These are phyloP conservation scores for Caiman crocodilus DNA, from an alignment of 2,797 vertebrate genomes.

Conservation along the genomic window DNA sequence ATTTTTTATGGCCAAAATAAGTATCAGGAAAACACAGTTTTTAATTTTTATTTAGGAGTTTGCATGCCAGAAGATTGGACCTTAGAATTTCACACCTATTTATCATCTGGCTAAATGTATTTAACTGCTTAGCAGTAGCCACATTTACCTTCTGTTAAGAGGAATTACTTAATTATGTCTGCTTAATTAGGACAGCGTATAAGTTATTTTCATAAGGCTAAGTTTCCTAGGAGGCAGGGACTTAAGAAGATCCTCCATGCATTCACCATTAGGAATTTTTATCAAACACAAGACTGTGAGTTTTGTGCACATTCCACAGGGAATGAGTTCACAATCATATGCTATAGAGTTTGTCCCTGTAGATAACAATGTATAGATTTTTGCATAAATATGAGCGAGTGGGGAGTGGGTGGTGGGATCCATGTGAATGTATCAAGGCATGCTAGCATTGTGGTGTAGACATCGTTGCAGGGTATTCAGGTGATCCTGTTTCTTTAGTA, in stretches of 20 bases:
- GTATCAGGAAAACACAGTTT: background rate
- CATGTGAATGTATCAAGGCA: too few species aligned
- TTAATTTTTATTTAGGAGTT: background rate
- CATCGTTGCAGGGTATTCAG: too few species aligned
- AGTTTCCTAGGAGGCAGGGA: conserved; percentile 18
- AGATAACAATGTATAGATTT: background rate
- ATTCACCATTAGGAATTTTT: background rate
- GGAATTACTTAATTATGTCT: background rate
- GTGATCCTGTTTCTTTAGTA: too few species aligned
- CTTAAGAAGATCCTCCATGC: background rate
- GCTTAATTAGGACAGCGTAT: background rate
- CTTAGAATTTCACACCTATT: background rate
- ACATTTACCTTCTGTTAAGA: conserved; percentile 13
- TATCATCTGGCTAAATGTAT: conserved; percentile 21
- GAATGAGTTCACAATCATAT: background rate
- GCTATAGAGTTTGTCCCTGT: background rate
- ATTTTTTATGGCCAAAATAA: background rate
- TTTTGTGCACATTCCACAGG: background rate
- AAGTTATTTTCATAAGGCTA: conserved; percentile 41
- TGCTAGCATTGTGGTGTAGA: too few species aligned
- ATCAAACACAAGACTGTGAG: background rate
- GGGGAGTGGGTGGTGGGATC: too few species aligned
- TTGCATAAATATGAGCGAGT: background rate
- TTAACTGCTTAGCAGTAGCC: background rate
- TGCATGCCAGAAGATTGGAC: background rate